A percentile compares a stretch with the other conserved stretches of the same genome.
These are phyloP conservation scores for Drosophila ochracea DNA, from an alignment of 2,888 invertebrate genomes.

Conservation along the genomic window DNA sequence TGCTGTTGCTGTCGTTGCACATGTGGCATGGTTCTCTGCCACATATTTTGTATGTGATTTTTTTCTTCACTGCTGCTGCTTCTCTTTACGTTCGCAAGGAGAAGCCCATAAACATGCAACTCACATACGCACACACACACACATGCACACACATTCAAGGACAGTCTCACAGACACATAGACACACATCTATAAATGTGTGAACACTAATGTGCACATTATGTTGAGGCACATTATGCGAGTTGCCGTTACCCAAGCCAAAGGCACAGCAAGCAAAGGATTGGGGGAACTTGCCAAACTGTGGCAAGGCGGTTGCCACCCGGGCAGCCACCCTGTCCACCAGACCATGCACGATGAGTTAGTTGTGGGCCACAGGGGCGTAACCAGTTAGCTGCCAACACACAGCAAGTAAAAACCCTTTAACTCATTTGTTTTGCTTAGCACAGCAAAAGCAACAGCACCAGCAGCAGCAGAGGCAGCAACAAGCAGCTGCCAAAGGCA, in stretches of 20 bases:
- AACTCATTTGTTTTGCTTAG: constrained; percentile 81
- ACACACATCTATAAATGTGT: constrained; percentile 78
- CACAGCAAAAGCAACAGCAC: constrained; percentile 40
- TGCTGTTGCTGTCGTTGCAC: constrained; percentile 60
- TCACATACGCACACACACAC: constrained; percentile 41
- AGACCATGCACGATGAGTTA: constrained; percentile 77
- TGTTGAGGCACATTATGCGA: constrained; percentile 79
- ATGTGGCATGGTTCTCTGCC: constrained; percentile 74
- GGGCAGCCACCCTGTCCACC: constrained; percentile 55
- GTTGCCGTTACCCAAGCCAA: constrained; percentile 48
- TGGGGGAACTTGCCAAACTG: constrained; percentile 2
- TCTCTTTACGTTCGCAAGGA: constrained; percentile 64
- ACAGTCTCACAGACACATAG: constrained; percentile 32
- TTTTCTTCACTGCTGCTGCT: constrained; percentile 44
- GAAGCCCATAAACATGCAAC: constrained; percentile 75
- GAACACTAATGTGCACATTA: constrained; percentile 82
- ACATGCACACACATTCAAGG: constrained; percentile 7
- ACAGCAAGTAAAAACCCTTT: constrained; percentile 73
- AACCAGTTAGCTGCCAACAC: constrained; percentile 55
- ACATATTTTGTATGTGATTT: constrained; percentile 77
- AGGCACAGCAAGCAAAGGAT: constrained; percentile 40
- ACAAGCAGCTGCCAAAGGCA: constrained; percentile 44
- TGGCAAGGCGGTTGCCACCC: background rate
- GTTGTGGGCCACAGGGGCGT: constrained; percentile 56
- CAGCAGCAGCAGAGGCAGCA: constrained; percentile 24